Conservation (phyloP, 1,140 invertebrate species). For the Hyles euphorbiae region DNA sequence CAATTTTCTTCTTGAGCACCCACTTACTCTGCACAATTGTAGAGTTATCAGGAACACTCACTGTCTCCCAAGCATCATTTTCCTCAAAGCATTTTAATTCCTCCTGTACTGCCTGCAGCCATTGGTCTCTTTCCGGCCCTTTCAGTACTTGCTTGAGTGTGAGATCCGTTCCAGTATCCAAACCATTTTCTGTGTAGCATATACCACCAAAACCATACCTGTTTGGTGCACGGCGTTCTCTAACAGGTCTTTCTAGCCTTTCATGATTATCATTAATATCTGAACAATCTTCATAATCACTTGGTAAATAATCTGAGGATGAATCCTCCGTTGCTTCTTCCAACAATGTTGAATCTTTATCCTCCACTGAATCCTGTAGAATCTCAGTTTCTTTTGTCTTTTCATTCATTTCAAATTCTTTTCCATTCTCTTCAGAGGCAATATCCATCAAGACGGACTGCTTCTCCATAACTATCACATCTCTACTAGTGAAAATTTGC, state of each 20-base stretch:
- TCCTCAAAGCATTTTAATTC: conserved; percentile 16
- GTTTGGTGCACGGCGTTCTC: too few relatives aligned
- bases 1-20: neutral
- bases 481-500: conserved; percentile 17
- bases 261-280: too few relatives aligned
- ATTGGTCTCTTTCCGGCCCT: conserved; percentile 17
- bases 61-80: conserved; percentile 17
- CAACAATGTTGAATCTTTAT: too few relatives aligned
- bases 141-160: neutral
- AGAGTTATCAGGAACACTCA: conserved; percentile 10
- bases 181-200: too few relatives aligned
- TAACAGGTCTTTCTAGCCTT: too few relatives aligned
- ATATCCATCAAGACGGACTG: conserved; percentile 13
- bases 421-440: conserved; percentile 8
- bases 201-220: too few relatives aligned
- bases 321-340: too few relatives aligned
- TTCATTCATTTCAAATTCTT: conserved; percentile 7
- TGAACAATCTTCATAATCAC: too few relatives aligned
- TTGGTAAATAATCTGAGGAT: too few relatives aligned
- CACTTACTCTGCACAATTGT: neutral
- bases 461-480: conserved; percentile 24
- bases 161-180: conserved; percentile 7
- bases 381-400: too few relatives aligned
- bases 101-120: conserved; percentile 17
- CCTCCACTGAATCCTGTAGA: too few relatives aligned